These are phyloP conservation scores for Melinaea marsaeus DNA, from an alignment of 2,888 invertebrate species.

Conservation along the genomic window DNA sequence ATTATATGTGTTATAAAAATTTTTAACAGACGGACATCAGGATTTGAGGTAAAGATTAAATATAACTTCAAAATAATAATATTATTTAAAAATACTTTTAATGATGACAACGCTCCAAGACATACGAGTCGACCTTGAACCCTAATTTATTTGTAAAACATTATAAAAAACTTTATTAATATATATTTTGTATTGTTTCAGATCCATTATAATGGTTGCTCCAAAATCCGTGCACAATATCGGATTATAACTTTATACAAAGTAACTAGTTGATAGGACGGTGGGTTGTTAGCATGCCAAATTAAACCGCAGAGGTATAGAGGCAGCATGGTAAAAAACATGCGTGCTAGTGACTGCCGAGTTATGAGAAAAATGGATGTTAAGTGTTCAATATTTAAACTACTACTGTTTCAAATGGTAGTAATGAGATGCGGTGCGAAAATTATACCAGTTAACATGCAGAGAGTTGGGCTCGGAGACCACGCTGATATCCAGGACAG, in stretches of 20 bases:
- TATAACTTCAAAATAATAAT: too few relatives aligned
- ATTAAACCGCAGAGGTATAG: constrained; percentile 27
- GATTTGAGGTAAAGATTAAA: too few relatives aligned
- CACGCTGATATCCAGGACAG: constrained; percentile 56
- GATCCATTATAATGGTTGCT: constrained; percentile 68
- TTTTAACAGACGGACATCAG: too few relatives aligned
- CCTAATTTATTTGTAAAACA: too few relatives aligned
- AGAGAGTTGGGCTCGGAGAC: constrained; percentile 39
- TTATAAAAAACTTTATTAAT: constrained; percentile 11
- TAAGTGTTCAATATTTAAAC: constrained; percentile 66
- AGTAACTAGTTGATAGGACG: constrained; percentile 13
- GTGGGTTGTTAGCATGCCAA: constrained; percentile 38
- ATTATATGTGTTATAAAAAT: too few relatives aligned
- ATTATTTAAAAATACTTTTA: too few relatives aligned
- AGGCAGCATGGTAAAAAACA: constrained; percentile 46
- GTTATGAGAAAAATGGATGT: constrained; percentile 66
- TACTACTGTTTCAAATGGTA: constrained; percentile 66
- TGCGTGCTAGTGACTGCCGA: constrained; percentile 55
- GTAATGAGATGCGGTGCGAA: constrained; percentile 66
- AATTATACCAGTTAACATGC: constrained; percentile 51
- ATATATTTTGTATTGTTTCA: constrained; percentile 48
- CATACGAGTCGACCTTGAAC: too few relatives aligned
- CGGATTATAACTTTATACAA: constrained; percentile 55
- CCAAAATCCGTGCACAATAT: constrained; percentile 56
- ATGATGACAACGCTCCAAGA: too few relatives aligned